These are phyloP conservation scores for Microchrysa polita DNA, from an alignment of 2,888 invertebrate species.

Conservation along the genomic window DNA sequence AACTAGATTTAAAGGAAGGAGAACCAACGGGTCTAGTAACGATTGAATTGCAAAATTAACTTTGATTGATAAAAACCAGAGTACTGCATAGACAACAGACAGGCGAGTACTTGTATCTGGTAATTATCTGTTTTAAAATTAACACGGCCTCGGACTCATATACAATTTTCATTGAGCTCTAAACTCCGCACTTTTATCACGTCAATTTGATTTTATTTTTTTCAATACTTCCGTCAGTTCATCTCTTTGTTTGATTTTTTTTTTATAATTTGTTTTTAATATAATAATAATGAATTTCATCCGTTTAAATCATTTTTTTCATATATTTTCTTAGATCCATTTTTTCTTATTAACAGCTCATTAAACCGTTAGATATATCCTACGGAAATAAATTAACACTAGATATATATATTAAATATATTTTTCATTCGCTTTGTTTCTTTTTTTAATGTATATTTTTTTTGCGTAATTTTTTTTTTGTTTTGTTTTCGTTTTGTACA, in stretches of 20 bases:
- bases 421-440: slow-evolving; percentile 41
- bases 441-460: slow-evolving; percentile 25
- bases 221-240: slow-evolving; percentile 29
- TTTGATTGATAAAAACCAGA: no score
- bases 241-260: slow-evolving; percentile 47
- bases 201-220: slow-evolving; percentile 43
- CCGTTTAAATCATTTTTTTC: slow-evolving; percentile 51
- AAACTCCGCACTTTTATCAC: no score
- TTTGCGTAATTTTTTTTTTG: slow-evolving; percentile 13
- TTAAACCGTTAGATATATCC: slow-evolving; percentile 43
- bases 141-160: no score
- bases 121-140: no score
- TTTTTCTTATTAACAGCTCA: slow-evolving; percentile 44
- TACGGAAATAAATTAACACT: slow-evolving; percentile 50
- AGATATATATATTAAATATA: slow-evolving; percentile 49
- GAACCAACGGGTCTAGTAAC: no score
- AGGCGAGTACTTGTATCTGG: no score
- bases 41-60: no score
- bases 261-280: slow-evolving; percentile 50
- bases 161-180: no score
- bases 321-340: slow-evolving; percentile 47
- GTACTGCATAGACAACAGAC: no score
- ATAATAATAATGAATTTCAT: slow-evolving; percentile 38
- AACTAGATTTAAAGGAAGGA: no score
- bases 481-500: slow-evolving; percentile 46